Percentiles rank a stretch among this genome's conserved stretches.
These are phyloP conservation scores for Monochamus alternatus DNA, from an alignment of 2,888 invertebrate genomes.

Conservation along the genomic window DNA sequence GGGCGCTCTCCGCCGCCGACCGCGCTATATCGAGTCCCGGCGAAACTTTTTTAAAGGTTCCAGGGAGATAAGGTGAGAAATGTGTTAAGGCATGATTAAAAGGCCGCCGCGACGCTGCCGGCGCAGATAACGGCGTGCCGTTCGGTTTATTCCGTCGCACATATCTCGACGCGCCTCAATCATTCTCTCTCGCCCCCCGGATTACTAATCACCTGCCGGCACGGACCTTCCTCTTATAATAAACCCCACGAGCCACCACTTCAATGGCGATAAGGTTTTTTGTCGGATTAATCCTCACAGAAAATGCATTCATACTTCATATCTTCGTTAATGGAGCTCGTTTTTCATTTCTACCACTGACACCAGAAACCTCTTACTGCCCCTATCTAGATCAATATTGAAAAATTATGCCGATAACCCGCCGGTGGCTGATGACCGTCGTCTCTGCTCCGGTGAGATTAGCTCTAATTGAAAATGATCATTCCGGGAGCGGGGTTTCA, in stretches of 20 bases:
- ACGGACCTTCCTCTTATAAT: conserved; percentile 55
- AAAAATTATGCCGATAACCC: conserved; percentile 43
- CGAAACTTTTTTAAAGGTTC: conserved; percentile 61
- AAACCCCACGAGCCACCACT: conserved; percentile 53
- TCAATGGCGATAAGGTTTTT: conserved; percentile 60
- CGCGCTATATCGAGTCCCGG: conserved; percentile 55
- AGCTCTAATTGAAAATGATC: conserved; percentile 41
- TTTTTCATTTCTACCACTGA: conserved; percentile 66
- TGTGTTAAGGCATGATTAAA: conserved; percentile 71
- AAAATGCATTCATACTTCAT: conserved; percentile 71
- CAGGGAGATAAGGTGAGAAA: conserved; percentile 67
- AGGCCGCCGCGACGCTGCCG: conserved; percentile 67
- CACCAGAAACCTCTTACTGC: conserved; percentile 41
- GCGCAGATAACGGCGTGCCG: conserved; percentile 63
- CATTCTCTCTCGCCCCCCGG: conserved; percentile 64
- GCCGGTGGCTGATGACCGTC: conserved; percentile 44
- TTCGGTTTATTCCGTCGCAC: conserved; percentile 59
- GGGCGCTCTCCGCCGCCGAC: conserved; percentile 7
- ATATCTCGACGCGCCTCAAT: conserved; percentile 68
- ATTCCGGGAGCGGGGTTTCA: conserved; percentile 25
- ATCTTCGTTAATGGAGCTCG: conserved; percentile 69
- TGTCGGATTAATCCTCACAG: conserved; percentile 68
- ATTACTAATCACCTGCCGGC: conserved; percentile 67
- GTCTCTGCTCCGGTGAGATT: conserved; percentile 38
- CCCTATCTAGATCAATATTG: conserved; percentile 46